Conservation (phyloP, 2,888 invertebrate genomes). For the Caenorhabditis panamensis region DNA sequence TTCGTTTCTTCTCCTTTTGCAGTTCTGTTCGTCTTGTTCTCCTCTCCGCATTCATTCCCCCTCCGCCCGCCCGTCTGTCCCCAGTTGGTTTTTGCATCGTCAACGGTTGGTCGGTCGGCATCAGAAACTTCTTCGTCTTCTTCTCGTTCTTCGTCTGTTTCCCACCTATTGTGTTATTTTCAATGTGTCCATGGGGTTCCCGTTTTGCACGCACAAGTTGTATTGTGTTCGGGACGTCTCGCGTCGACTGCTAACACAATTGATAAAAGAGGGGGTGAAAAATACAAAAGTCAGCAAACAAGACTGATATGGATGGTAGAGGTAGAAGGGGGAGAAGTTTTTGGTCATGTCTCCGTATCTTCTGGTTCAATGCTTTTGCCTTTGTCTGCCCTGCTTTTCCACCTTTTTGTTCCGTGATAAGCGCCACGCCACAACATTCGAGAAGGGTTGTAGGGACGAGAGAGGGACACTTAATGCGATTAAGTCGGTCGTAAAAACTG, state of each 20-base stretch:
- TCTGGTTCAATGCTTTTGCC: neutral
- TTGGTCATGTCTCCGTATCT: neutral
- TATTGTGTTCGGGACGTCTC: neutral
- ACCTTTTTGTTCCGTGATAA: neutral
- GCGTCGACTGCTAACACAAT: conserved; percentile 4
- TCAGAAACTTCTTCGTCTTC: neutral
- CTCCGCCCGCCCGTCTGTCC: neutral
- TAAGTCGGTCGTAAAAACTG: neutral
- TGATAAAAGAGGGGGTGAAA: neutral
- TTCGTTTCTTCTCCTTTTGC: neutral
- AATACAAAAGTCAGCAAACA: conserved; percentile 4
- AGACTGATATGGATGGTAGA: neutral
- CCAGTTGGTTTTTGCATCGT: neutral
- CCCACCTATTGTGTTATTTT: conserved; percentile 2
- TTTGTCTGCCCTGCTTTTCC: too few relatives aligned
- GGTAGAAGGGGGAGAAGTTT: too few relatives aligned
- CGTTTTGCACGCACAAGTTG: conserved; percentile 12
- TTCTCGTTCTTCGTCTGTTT: neutral
- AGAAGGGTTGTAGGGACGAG: neutral
- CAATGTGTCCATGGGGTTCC: neutral
- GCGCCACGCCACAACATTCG: neutral
- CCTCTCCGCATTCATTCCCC: neutral
- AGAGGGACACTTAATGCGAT: neutral
- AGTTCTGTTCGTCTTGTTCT: neutral
- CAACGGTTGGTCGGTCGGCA: too few relatives aligned